Evolutionary conservation across 2,797 vertebrate species (phyloP), one percentile per base, ranked within the genome.

Genomic region (Eulemur mongoz): DNA sequence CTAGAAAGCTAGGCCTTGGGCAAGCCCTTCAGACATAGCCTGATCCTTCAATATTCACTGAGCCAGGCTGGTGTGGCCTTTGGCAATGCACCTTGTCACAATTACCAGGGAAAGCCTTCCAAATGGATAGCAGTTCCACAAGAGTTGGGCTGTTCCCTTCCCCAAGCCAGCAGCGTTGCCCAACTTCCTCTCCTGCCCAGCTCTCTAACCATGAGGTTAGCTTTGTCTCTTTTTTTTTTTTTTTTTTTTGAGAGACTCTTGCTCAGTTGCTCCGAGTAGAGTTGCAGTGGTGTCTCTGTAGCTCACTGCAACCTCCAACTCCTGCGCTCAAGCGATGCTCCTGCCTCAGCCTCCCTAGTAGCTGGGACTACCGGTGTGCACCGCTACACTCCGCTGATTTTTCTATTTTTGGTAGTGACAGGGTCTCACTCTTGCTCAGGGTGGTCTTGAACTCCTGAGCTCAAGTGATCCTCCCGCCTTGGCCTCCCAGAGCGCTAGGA

Each of bases 131-230:
- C 90, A 89, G 75, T 90, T 52, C 38, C 1, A 50, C 30, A 65
- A 54, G 35, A 35, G 65, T 15, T 9, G 40, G 8, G 23, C 48
- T 17, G 30, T 12, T 70, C 48, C 65, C 63, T 23, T 61, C 75
- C 57, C 43, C 30, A 79, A 95, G 79, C 57, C n/a, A 30, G 45
- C 30, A 23, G 35, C 35, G 11, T 35, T 78, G 91, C 93, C 61
- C 89, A 94, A 89, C 65, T 67, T 93, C 96, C 94, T 93, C 48
- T 32, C 48, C 17, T 73, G 52, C 32, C 78, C 80, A 81, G 93
- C 73, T 79, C 30, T 32, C n/a, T 35, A 65, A 35, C n/a, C 22
- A 23, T 12, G 32, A 61, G 32, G 15, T 63, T 0, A 25, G 23
- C 69, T 54, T 43, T 38, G 8, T 50, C 32, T n/a, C 35, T 54